A percentile compares a stretch with the other conserved stretches of the same genome.
Conservation (phyloP, 1,140 invertebrate species). For the Pissodes strobi region DNA sequence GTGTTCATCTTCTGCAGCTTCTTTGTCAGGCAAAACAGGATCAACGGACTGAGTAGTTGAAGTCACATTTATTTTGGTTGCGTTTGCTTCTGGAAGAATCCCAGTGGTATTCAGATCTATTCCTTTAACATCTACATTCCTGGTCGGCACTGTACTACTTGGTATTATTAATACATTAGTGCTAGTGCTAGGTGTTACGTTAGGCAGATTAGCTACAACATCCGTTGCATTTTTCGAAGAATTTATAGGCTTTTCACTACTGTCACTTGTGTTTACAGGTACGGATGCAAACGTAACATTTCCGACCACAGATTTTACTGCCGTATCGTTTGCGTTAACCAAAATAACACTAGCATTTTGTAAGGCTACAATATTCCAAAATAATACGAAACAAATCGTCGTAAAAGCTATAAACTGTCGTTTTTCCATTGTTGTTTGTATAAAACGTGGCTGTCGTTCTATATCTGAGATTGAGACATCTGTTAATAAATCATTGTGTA, state of each 20-base stretch:
- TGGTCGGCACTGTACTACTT: not conserved
- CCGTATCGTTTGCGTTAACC: not conserved
- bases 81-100: slow-evolving; percentile 10
- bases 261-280: not conserved
- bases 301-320: not conserved
- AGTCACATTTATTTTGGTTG: slow-evolving; percentile 51
- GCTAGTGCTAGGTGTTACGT: not conserved
- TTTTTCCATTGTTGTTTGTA: slow-evolving; percentile 11
- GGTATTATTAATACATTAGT: not conserved
- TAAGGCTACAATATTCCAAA: slow-evolving; percentile 39
- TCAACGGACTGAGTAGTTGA: slow-evolving; percentile 60
- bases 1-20: slow-evolving; percentile 91
- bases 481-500: too few relatives aligned
- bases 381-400: slow-evolving; percentile 35
- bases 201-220: not conserved
- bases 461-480: too few relatives aligned
- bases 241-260: not conserved
- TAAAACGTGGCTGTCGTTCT: too few relatives aligned
- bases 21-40: slow-evolving; percentile 78
- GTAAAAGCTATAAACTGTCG: slow-evolving; percentile 20
- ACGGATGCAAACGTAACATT: not conserved
- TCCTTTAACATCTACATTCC: not conserved
- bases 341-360: slow-evolving; percentile 21
- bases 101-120: slow-evolving; percentile 14
- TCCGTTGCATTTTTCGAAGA: not conserved